Base-by-base conservation (phyloP, 2,797 vertebrate genomes). In the Xiphorhynchus erythropygius region DNA sequence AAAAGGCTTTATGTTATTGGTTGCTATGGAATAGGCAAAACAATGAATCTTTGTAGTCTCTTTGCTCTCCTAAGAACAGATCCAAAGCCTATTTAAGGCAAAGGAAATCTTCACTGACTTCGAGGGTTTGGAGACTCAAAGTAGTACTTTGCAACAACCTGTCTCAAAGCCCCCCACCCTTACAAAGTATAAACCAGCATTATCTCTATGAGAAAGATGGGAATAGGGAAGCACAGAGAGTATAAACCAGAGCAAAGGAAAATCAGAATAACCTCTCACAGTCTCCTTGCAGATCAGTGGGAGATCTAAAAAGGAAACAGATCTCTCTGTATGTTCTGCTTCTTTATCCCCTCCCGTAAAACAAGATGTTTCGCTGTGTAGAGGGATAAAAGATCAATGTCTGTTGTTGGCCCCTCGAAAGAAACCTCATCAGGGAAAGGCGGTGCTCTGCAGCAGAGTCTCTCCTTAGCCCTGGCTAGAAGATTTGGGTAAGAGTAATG, bases 11-110 rank as follows among this genome's bases (percentile, higher is more conserved):
- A 78, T 84, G 76, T 32, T 76, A 80, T 90, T 10, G 17, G 93
- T 94, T 96, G 89, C 94, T 70, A 86, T 28, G 18, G 74, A 89
- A 83, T 7, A 87, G 56, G 83, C 87, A 96, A 94, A 97, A 96
- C 93, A 96, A 79, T 30, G 52, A 84, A 57, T 64, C 89, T 82
- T 71, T 67, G 70, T 53, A 56, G 59, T 35, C 41, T 28, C 55
- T 94, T 28, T 46, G n/a, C 60, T 83, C 67, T 94, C 59, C 67
- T 74, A 84, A 89, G 68, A 84, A 41, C 52, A 63, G 91, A 84
- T 33, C 70, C 74, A 25, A 93, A 91, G 69, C 47, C 80, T 94
- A 60, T 90, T 96, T 95, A 93, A 93, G 91, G 83, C 83, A 88
- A 95, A 91, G 59, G 70, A 91, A 94, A 91, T 41, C 67, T 88